Evolutionary conservation across 2,888 invertebrate species (phyloP).

Genomic region (Harpalus rubripes): DNA sequence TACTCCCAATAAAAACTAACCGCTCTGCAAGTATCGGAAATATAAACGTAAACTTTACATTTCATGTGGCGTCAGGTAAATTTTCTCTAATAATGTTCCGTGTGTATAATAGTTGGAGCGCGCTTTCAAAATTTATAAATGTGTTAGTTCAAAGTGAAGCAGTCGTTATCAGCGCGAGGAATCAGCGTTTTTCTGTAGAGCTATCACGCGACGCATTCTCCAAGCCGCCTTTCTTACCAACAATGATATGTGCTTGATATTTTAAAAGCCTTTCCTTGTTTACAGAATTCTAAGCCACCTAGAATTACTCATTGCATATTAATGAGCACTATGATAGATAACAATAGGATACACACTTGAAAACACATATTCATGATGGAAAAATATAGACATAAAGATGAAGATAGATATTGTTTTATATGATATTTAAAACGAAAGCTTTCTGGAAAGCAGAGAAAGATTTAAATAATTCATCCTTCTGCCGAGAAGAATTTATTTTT

Average conservation of each 20-base stretch:
- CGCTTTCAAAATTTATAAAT: constrained; percentile 66
- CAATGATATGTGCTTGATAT: constrained; percentile 14
- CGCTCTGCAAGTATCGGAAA: constrained; percentile 54
- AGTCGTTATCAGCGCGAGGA: constrained; percentile 62
- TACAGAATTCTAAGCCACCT: not conserved
- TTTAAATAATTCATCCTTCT: too few species aligned
- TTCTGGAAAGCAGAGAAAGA: not conserved
- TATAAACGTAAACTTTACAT: constrained; percentile 62
- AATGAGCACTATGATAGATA: not conserved
- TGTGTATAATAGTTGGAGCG: constrained; percentile 58
- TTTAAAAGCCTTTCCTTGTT: constrained; percentile 28
- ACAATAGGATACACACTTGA: not conserved
- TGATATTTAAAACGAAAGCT: too few species aligned
- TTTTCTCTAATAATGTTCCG: constrained; percentile 64
- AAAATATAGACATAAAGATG: constrained; percentile 7
- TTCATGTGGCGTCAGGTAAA: constrained; percentile 58
- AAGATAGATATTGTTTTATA: not conserved
- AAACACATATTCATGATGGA: not conserved
- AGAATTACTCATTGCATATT: constrained; percentile 8
- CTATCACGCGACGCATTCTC: constrained; percentile 17
- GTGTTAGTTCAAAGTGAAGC: constrained; percentile 67
- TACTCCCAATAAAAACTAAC: constrained; percentile 56
- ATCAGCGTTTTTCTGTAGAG: constrained; percentile 55
- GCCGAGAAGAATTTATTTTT: too few species aligned
- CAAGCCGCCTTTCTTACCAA: not conserved